Evolutionary conservation across 2,888 invertebrate species (phyloP).

Genomic region (Zaprionus lineosus): DNA sequence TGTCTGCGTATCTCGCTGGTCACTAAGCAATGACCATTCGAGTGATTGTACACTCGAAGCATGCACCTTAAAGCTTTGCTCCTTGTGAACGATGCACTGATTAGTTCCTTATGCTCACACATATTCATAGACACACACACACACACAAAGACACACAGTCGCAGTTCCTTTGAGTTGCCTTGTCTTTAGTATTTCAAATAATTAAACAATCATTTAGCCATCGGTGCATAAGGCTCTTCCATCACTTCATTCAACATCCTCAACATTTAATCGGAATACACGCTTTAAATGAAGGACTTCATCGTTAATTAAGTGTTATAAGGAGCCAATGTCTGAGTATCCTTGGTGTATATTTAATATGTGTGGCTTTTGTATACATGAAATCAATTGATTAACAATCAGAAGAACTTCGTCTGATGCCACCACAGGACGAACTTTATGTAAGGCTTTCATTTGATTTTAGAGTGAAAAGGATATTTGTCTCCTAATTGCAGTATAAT

Average conservation of each 20-base stretch:
- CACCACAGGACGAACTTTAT: no score
- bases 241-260: slow-evolving; percentile 50
- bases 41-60: slow-evolving; percentile 43
- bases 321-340: no score
- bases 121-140: slow-evolving; percentile 12
- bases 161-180: slow-evolving; percentile 45
- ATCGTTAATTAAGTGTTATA: no score
- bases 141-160: slow-evolving; percentile 4
- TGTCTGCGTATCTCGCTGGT: no score
- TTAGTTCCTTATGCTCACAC: slow-evolving; percentile 41
- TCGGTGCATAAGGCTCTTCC: slow-evolving; percentile 32
- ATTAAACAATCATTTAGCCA: slow-evolving; percentile 70
- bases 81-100: slow-evolving; percentile 60
- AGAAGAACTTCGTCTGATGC: no score
- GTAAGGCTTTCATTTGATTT: no score
- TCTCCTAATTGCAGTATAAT: no score
- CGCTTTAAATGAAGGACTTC: slow-evolving; percentile 22
- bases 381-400: no score
- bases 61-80: slow-evolving; percentile 60
- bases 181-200: slow-evolving; percentile 61
- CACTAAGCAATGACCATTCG: slow-evolving; percentile 63
- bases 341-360: no score
- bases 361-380: no score
- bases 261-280: slow-evolving; percentile 6
- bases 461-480: no score